A percentile compares a stretch with the other conserved stretches of the same genome.
phyloP scores from a whole-genome alignment of 2,113 vertebrate genomes.

The Ibidorhyncha struthersii region DNA sequence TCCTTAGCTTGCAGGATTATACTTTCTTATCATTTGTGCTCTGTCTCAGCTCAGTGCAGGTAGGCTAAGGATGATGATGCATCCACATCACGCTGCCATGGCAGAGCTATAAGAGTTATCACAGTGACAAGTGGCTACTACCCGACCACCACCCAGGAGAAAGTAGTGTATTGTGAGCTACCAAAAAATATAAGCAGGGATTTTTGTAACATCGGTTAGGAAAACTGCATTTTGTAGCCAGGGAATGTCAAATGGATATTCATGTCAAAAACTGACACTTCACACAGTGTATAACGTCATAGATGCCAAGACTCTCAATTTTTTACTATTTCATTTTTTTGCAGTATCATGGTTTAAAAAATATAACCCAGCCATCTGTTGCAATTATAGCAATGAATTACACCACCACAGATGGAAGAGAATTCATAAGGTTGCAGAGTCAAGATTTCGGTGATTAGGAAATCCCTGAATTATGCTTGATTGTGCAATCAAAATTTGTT shows the following conservation, averaged over 20 bases:
- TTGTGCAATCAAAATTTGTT: not conserved
- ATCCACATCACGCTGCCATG: not conserved
- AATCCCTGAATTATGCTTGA: not conserved
- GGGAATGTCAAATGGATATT: not conserved
- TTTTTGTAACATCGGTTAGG: not conserved
- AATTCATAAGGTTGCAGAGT: conserved; percentile 26
- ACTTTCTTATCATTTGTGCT: not conserved
- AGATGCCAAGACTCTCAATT: not conserved
- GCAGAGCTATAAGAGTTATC: not conserved
- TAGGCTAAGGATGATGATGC: not conserved
- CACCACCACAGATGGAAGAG: conserved; percentile 50
- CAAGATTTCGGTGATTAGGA: conserved; percentile 43
- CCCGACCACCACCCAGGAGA: not conserved
- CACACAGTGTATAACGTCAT: not conserved
- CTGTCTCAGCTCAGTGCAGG: not conserved
- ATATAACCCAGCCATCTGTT: conserved; percentile 8
- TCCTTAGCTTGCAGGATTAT: not conserved
- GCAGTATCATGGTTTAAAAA: not conserved
- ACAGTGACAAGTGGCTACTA: not conserved
- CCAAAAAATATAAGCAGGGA: not conserved
- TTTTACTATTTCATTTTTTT: not conserved
- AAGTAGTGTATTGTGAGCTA: not conserved
- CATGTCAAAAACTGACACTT: not conserved
- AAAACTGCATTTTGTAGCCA: not conserved
- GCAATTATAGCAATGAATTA: conserved; percentile 22